Evolutionary conservation across 1,140 invertebrate genomes (phyloP).

Genomic region (Chrysopa pallens): DNA sequence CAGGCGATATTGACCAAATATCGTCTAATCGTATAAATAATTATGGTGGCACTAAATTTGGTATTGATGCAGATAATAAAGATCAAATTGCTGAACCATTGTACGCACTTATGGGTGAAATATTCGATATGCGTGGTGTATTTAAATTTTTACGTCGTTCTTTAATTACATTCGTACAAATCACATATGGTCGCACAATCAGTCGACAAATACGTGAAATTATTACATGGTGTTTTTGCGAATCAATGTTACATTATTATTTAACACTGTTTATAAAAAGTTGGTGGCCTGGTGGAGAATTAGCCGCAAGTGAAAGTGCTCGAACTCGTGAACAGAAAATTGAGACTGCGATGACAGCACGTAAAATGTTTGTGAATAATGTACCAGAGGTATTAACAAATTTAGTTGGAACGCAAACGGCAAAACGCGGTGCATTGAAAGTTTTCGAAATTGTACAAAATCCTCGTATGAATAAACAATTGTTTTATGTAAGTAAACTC

Average conservation of each 20-base stretch:
- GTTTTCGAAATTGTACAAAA: constrained; percentile 78
- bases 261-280: constrained; percentile 65
- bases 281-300: constrained; percentile 70
- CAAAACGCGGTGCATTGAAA: constrained; percentile 63
- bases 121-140: constrained; percentile 75
- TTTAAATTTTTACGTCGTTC: constrained; percentile 74
- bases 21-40: constrained; percentile 21
- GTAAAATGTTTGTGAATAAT: constrained; percentile 47
- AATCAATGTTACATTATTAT: constrained; percentile 80
- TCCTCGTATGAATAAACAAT: constrained; percentile 71
- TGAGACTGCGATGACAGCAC: constrained; percentile 39
- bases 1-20: constrained; percentile 27
- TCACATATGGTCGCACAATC: constrained; percentile 78
- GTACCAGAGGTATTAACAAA: constrained; percentile 64
- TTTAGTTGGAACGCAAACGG: constrained; percentile 69
- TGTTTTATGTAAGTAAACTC: constrained; percentile 66
- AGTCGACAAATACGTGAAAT: constrained; percentile 82
- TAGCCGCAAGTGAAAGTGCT: constrained; percentile 30
- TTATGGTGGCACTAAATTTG: constrained; percentile 7
- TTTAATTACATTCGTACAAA: constrained; percentile 80
- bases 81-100: constrained; percentile 79
- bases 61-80: constrained; percentile 29
- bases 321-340: constrained; percentile 52
- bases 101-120: constrained; percentile 67
- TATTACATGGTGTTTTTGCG: constrained; percentile 70